These are phyloP conservation scores for Protophormia terraenovae DNA, from an alignment of 2,888 invertebrate species.

Conservation along the genomic window DNA sequence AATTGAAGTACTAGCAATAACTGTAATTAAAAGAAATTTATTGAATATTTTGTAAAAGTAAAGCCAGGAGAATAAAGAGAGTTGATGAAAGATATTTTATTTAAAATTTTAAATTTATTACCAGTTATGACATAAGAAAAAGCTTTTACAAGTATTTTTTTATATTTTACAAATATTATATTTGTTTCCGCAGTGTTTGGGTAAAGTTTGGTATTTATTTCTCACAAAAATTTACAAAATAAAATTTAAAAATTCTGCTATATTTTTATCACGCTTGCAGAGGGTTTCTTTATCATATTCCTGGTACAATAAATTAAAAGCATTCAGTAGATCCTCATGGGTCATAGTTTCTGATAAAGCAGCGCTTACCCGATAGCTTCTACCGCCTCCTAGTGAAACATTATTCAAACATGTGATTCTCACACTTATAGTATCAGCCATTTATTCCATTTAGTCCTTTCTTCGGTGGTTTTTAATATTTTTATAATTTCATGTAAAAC, in stretches of 20 bases:
- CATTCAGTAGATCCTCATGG: slow-evolving; percentile 90
- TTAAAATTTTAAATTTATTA: too few relatives aligned
- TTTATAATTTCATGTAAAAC: background rate
- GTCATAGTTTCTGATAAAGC: slow-evolving; percentile 82
- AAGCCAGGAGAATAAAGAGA: too few relatives aligned
- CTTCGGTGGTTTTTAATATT: background rate
- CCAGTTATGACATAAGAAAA: too few relatives aligned
- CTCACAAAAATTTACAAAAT: too few relatives aligned
- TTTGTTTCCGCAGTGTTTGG: too few relatives aligned
- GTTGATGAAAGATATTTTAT: too few relatives aligned
- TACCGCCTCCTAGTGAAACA: slow-evolving; percentile 80
- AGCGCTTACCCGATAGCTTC: slow-evolving; percentile 71
- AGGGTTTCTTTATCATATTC: slow-evolving; percentile 89
- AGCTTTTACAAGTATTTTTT: too few relatives aligned
- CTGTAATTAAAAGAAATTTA: background rate
- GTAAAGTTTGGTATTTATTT: too few relatives aligned
- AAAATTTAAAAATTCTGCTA: slow-evolving; percentile 88
- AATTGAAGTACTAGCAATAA: background rate
- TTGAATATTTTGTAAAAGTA: too few relatives aligned
- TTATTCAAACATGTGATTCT: slow-evolving; percentile 87
- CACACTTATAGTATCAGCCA: slow-evolving; percentile 84
- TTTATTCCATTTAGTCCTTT: slow-evolving; percentile 61
- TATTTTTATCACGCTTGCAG: slow-evolving; percentile 87
- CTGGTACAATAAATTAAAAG: slow-evolving; percentile 88
- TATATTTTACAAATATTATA: too few relatives aligned